Evolutionary conservation across 2,113 vertebrate genomes (phyloP).

Genomic region (Gymnocephalus cernua): DNA sequence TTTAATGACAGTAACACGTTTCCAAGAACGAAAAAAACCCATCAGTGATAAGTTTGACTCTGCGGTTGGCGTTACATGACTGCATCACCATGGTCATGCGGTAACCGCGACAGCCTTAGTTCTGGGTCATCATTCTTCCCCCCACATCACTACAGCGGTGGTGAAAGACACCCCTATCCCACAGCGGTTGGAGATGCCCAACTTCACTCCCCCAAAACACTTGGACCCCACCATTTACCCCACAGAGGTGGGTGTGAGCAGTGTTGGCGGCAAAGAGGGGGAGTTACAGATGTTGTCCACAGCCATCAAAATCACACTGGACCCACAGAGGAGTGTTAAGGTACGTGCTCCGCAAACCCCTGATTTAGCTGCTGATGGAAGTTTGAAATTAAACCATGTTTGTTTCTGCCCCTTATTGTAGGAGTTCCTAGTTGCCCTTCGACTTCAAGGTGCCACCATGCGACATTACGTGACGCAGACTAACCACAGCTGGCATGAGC

Average conservation of each 20-base stretch:
- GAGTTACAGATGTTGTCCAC: conserved; percentile 89
- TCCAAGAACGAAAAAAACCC: no score
- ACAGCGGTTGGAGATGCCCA: conserved; percentile 86
- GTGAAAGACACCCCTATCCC: conserved; percentile 85
- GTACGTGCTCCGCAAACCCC: conserved; percentile 63
- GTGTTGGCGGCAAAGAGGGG: conserved; percentile 80
- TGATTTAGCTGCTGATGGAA: background rate
- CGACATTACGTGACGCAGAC: conserved; percentile 88
- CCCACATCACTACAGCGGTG: conserved; percentile 75
- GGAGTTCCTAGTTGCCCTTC: conserved; percentile 93
- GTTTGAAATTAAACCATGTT: background rate
- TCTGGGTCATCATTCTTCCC: background rate
- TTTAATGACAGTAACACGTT: no score
- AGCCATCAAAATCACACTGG: conserved; percentile 91
- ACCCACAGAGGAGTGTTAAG: conserved; percentile 90
- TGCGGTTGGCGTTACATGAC: no score
- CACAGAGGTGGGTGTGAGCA: conserved; percentile 89
- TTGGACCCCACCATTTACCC: conserved; percentile 90
- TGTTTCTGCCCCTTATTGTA: conserved; percentile 50
- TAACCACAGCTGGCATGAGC: conserved; percentile 93
- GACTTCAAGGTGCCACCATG: conserved; percentile 90
- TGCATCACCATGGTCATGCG: no score
- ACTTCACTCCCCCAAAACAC: conserved; percentile 83
- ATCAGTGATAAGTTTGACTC: no score
- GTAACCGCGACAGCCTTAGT: background rate